Percentiles rank a stretch among this genome's conserved stretches.
Conservation (phyloP, 2,797 vertebrate genomes). For the Danio choprae region DNA sequence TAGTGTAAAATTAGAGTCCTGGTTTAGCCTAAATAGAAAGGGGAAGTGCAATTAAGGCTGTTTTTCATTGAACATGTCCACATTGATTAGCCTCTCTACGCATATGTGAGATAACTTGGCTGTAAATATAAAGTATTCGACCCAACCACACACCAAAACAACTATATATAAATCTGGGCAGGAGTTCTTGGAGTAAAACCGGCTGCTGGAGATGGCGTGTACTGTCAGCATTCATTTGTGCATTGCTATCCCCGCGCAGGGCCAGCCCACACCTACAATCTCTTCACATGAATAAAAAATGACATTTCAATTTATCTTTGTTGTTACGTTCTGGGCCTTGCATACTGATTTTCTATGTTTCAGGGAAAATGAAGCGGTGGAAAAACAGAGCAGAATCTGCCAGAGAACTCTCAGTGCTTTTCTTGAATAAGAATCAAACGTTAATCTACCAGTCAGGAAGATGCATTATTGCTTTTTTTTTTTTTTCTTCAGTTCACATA, state of each 20-base stretch:
- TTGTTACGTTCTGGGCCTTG: slow-evolving; percentile 57
- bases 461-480: slow-evolving; percentile 49
- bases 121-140: slow-evolving; percentile 6
- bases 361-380: slow-evolving; percentile 50
- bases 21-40: not conserved
- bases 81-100: not conserved
- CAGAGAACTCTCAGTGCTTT: slow-evolving; percentile 36
- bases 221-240: slow-evolving; percentile 62
- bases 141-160: slow-evolving; percentile 9
- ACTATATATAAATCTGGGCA: slow-evolving; percentile 42
- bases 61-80: slow-evolving; percentile 9
- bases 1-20: not conserved
- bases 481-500: slow-evolving; percentile 8
- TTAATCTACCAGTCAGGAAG: slow-evolving; percentile 54
- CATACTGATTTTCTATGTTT: slow-evolving; percentile 60
- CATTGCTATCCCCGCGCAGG: slow-evolving; percentile 44
- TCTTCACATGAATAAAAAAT: slow-evolving; percentile 68
- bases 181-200: slow-evolving; percentile 22
- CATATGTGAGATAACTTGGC: not conserved
- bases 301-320: slow-evolving; percentile 69
- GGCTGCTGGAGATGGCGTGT: slow-evolving; percentile 38
- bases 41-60: slow-evolving; percentile 12
- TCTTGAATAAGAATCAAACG: slow-evolving; percentile 59
- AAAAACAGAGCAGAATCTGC: slow-evolving; percentile 48
- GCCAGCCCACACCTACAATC: slow-evolving; percentile 52